Evolutionary conservation across 37 sponge, comb jelly and placozoan genomes (phyloP).

Genomic region (Ephydatia muelleri): DNA sequence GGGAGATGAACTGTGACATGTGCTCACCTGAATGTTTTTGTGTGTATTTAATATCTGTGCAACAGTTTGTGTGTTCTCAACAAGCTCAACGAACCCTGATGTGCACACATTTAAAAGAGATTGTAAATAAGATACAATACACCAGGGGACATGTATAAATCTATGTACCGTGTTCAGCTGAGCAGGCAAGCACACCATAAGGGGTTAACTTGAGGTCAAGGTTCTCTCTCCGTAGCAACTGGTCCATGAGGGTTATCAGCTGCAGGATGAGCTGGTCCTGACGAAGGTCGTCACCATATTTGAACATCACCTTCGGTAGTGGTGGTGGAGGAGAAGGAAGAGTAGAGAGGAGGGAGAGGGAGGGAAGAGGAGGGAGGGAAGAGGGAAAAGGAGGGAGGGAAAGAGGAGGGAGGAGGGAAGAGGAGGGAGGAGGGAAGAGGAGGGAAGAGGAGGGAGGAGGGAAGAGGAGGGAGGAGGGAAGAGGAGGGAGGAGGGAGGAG

Average conservation of each 20-base stretch:
- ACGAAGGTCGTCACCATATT: constrained; percentile 93
- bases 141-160: not conserved
- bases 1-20: constrained; percentile 24
- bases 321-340: no score
- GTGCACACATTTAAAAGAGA: not conserved
- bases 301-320: constrained; percentile 98
- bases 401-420: no score
- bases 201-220: constrained; percentile 98
- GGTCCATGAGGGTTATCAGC: constrained; percentile 94
- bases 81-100: constrained; percentile 85
- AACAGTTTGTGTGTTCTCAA: constrained; percentile 74
- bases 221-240: constrained; percentile 88
- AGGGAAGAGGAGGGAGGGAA: constrained; percentile 2
- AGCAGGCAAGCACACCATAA: constrained; percentile 90
- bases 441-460: no score
- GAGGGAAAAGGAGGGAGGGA: no score
- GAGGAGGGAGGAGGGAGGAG: no score
- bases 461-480: no score
- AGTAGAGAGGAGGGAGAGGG: not conserved
- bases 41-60: constrained; percentile 81
- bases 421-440: no score
- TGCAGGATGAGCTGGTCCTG: constrained; percentile 99
- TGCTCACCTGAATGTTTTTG: constrained; percentile 78
- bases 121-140: not conserved
- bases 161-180: constrained; percentile 64